A percentile compares a stretch with the other conserved stretches of the same genome.
Evolutionary conservation across 2,113 vertebrate species (phyloP).

Genomic region (Actinemys pallida): DNA sequence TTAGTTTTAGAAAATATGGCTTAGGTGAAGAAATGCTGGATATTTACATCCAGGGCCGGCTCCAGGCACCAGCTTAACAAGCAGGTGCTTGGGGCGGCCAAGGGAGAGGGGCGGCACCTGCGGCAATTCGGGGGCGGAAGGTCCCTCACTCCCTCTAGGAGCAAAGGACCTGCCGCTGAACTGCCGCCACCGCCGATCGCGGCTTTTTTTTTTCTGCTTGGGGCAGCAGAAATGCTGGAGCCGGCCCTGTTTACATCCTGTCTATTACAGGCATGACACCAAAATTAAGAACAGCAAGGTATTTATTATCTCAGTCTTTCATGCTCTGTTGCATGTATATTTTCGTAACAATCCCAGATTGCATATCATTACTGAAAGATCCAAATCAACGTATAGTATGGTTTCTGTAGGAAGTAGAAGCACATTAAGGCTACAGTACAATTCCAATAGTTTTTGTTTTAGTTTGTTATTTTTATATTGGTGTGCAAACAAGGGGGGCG

Average conservation of each 20-base stretch:
- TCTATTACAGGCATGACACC: not conserved
- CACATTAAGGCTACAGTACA: not conserved
- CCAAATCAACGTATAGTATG: no score
- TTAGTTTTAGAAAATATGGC: not conserved
- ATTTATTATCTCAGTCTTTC: not conserved
- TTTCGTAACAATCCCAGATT: no score
- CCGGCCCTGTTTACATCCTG: not conserved
- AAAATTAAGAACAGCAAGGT: not conserved
- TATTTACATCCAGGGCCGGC: not conserved
- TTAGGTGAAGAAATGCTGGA: not conserved
- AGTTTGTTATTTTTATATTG: slow-evolving; percentile 11
- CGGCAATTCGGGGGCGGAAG: no score
- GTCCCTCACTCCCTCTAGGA: no score
- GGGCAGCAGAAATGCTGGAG: no score
- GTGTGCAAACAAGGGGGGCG: not conserved
- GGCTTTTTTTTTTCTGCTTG: no score
- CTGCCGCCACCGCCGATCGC: no score
- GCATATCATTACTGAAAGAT: no score
- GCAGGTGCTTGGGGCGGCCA: no score
- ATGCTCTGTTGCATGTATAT: not conserved
- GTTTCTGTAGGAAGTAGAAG: not conserved
- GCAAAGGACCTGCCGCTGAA: no score
- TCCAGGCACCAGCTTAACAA: no score
- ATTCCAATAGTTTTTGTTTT: slow-evolving; percentile 7
- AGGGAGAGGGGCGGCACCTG: no score